Conservation (phyloP, 2,888 invertebrate genomes). For the Chloroclystis v-ata region DNA sequence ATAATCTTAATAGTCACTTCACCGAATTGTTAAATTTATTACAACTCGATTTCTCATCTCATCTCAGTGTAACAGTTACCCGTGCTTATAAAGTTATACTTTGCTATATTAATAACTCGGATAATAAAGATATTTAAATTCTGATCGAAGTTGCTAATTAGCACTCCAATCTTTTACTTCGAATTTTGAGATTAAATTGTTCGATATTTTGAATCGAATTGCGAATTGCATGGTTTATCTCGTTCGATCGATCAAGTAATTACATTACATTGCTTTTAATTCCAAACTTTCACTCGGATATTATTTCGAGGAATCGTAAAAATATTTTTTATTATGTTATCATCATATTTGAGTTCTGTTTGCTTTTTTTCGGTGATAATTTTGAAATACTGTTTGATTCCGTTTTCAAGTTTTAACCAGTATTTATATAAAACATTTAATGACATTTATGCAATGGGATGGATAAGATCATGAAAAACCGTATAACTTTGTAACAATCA, state of each 20-base stretch:
- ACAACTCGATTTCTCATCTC: too few species aligned
- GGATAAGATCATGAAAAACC: too few species aligned
- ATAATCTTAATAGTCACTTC: too few species aligned
- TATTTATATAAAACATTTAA: too few species aligned
- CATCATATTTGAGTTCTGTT: neutral
- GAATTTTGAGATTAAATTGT: conserved; percentile 14
- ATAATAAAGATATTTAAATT: conserved; percentile 2
- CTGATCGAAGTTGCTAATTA: conserved; percentile 10
- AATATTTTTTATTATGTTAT: neutral
- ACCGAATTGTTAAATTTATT: too few species aligned
- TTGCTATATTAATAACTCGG: neutral
- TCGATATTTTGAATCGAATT: conserved; percentile 18
- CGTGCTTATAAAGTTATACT: neutral
- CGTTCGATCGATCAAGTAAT: conserved; percentile 26
- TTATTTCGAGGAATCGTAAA: conserved; percentile 12
- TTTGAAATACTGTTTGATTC: neutral
- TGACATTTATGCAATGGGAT: too few species aligned
- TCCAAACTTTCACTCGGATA: conserved; percentile 15
- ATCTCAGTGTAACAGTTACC: too few species aligned
- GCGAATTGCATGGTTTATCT: conserved; percentile 21
- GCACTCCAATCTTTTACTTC: conserved; percentile 3
- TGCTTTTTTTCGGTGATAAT: neutral
- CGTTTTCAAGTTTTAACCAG: too few species aligned
- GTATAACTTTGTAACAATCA: too few species aligned
- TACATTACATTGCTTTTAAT: conserved; percentile 25